Evolutionary conservation across 2,797 vertebrate genomes (phyloP).

Genomic region (Siniperca obscura): DNA sequence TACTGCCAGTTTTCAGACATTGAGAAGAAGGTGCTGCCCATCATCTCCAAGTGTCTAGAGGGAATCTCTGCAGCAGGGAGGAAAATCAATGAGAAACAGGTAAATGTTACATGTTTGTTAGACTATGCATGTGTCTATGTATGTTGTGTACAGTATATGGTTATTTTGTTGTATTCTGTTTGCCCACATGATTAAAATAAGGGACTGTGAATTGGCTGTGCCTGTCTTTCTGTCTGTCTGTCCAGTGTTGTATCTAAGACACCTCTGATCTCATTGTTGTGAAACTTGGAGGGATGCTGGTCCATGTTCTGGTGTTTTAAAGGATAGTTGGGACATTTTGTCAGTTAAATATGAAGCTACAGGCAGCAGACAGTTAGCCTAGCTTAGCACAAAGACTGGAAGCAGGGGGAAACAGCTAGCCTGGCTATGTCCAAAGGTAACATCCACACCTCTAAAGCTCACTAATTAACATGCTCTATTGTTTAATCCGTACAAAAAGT

Average conservation of each 20-base stretch:
- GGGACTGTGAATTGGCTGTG: not conserved
- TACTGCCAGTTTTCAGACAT: conserved; percentile 93
- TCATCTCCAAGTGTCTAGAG: conserved; percentile 94
- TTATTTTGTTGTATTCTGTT: not conserved
- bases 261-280: not conserved
- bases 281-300: not conserved
- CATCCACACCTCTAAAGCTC: not conserved
- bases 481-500: not conserved
- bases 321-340: too few relatives aligned
- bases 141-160: not conserved
- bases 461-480: not conserved
- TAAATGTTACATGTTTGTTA: not conserved
- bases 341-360: not conserved
- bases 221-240: not conserved
- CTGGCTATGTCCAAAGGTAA: too few relatives aligned
- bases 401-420: too few relatives aligned
- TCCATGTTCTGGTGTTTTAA: not conserved
- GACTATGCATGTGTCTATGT: not conserved
- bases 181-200: not conserved
- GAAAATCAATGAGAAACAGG: conserved; percentile 90
- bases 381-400: too few relatives aligned
- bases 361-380: too few relatives aligned
- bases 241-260: not conserved
- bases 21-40: conserved; percentile 93
- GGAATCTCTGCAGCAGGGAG: conserved; percentile 90